Base-by-base conservation (phyloP, 1,140 invertebrate genomes). In the Procambarus virginalis region DNA sequence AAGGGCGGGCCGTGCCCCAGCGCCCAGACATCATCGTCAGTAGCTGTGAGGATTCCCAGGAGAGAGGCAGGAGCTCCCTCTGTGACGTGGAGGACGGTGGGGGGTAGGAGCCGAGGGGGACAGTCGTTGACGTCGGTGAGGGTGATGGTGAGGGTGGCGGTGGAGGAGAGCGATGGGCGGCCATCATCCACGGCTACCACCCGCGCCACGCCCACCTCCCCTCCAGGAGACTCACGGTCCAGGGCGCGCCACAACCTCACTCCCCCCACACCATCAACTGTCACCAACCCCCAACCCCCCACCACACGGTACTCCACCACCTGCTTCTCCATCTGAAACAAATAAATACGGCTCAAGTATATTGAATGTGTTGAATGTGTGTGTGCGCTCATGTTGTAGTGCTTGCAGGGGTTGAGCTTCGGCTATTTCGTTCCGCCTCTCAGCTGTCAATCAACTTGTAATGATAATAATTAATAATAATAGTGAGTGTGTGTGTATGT, bases 61-160 rank as follows among this genome's bases (percentile, higher is more conserved):
- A 80, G 89, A 14, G 75, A 78, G 34, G 89, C 80, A 45, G 83
- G 77, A 17, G 73, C 84, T 8, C 82, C 83, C 83, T 90, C 89
- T 3, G 51, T 70, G 73, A 90, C 89, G 76, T 90, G 89, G 6
- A 90, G 46, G n/a, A 58, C 48, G 10, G 82, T 78, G 45, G 90
- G 90, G 20, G 75, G 90, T 46, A 76, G 78, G 1, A 91, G 90
- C n/a, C 86, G 80, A 45, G 90, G 90, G 1, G 90, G 64, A 51
- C 84, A 91, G 70, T 91, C 90, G 73, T 91, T 91, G 3, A 91
- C 90, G 17, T 91, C 90, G 5, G 45, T 60, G 48, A 91, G 22
- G 17, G 77, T 87, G 4, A 91, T 46, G 60, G 78, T 82, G 80
- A 91, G 81, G 5, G 90, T 86, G 60, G 90, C 84, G 14, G 90